Percentiles rank a stretch among this genome's conserved stretches.
Conservation (phyloP, 2,113 vertebrate species). For the Saccopteryx bilineata region DNA sequence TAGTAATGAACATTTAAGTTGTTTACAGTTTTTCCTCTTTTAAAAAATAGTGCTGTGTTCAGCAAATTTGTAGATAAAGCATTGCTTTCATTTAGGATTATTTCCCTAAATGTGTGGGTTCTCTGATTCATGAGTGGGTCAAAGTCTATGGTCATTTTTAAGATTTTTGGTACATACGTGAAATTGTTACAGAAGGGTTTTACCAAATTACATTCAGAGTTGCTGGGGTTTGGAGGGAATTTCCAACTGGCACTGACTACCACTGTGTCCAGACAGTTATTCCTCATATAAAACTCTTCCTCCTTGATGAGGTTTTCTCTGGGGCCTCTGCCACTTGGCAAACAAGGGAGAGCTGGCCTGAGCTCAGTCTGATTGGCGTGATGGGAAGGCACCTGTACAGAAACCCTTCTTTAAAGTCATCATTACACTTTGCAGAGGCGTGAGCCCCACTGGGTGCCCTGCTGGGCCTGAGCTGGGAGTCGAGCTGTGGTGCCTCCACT, state of each 20-base stretch:
- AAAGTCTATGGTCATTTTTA: slow-evolving; percentile 48
- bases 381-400: not conserved
- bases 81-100: not conserved
- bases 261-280: not conserved
- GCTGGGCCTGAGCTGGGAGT: not conserved
- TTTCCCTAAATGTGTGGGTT: slow-evolving; percentile 40
- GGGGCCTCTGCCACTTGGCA: not conserved
- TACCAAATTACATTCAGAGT: not conserved
- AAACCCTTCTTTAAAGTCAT: not conserved
- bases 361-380: not conserved
- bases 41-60: not conserved
- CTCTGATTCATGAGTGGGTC: slow-evolving; percentile 25
- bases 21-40: not conserved
- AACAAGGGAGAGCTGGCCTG: not conserved
- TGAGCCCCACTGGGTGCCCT: not conserved
- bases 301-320: not conserved
- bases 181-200: not conserved
- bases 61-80: slow-evolving; percentile 29
- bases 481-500: not conserved
- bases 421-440: not conserved
- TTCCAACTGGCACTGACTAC: not conserved
- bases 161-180: slow-evolving; percentile 42
- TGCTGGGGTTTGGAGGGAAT: slow-evolving; percentile 20
- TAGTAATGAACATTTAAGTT: not conserved
- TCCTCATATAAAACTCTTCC: no score